Percentiles rank a stretch among this genome's conserved stretches.
Conservation (phyloP, 2,113 vertebrate genomes). For the Cheilinus undulatus region DNA sequence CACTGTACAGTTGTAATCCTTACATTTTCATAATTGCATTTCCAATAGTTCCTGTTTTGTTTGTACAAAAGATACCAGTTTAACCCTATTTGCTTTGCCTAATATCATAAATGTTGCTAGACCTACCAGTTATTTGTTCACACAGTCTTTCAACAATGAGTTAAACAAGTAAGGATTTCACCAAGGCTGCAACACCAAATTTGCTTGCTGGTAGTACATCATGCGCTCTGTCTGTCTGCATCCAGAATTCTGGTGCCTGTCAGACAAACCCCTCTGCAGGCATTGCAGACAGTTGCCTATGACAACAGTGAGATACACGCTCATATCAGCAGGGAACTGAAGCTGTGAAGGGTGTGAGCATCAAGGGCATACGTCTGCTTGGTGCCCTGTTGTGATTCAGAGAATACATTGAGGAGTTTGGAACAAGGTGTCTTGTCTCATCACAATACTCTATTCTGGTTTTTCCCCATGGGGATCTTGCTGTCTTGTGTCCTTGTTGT, state of each 20-base stretch:
- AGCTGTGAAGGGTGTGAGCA: constrained; percentile 58
- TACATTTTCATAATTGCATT: not conserved
- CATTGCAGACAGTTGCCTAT: constrained; percentile 59
- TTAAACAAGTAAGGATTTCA: not conserved
- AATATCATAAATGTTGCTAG: not conserved
- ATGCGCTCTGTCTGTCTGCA: constrained; percentile 21
- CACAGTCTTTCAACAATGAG: not conserved
- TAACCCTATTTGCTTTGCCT: no score
- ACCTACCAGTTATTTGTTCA: not conserved
- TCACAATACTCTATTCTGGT: not conserved
- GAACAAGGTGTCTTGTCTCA: constrained; percentile 18
- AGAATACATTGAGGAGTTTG: constrained; percentile 22
- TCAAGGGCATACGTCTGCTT: constrained; percentile 60
- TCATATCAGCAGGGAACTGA: constrained; percentile 55
- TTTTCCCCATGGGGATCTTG: not conserved
- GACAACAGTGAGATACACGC: constrained; percentile 61
- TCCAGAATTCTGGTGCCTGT: constrained; percentile 13
- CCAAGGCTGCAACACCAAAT: not conserved
- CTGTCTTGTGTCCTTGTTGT: not conserved
- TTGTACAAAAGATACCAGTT: not conserved
- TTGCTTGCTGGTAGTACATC: constrained; percentile 8
- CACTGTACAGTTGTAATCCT: not conserved
- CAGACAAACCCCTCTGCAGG: constrained; percentile 31
- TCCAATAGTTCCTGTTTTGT: not conserved
- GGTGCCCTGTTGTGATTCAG: constrained; percentile 38